A percentile compares a stretch with the other conserved stretches of the same genome.
Conservation (phyloP, 2,113 vertebrate genomes). For the Hepsetus odoe region DNA sequence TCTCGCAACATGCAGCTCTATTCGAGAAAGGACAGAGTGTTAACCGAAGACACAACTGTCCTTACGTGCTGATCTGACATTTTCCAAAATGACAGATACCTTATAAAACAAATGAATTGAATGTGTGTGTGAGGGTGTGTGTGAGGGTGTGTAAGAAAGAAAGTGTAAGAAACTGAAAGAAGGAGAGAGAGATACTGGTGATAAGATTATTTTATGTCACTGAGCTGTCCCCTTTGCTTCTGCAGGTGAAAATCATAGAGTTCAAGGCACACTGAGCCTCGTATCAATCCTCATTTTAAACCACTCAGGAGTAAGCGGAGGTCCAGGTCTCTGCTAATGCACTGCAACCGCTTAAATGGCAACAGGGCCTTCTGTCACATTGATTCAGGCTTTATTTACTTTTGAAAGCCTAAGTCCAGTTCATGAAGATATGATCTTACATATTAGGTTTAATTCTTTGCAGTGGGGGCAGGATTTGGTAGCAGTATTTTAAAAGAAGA, state of each 20-base stretch:
- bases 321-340: conserved; percentile 34
- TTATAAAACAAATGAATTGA: conserved; percentile 52
- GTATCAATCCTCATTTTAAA: conserved; percentile 51
- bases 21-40: conserved; percentile 14
- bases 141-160: too few species aligned
- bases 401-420: neutral
- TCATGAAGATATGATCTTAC: too few species aligned
- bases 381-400: conserved; percentile 45
- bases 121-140: neutral
- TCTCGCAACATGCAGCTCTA: neutral
- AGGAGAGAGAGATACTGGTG: conserved; percentile 42
- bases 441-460: too few species aligned
- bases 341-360: neutral
- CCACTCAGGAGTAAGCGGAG: conserved; percentile 38
- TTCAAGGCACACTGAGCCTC: conserved; percentile 19
- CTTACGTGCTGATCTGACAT: conserved; percentile 55
- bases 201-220: conserved; percentile 51
- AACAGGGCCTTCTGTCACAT: conserved; percentile 41
- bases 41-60: conserved; percentile 34
- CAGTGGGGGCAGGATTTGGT: neutral
- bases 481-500: conserved; percentile 20
- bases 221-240: conserved; percentile 35
- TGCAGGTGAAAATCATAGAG: conserved; percentile 48
- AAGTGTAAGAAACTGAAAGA: neutral
- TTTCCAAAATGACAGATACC: conserved; percentile 60